Conservation (phyloP, 2,888 invertebrate species). For the Dryocosmus kuriphilus region DNA sequence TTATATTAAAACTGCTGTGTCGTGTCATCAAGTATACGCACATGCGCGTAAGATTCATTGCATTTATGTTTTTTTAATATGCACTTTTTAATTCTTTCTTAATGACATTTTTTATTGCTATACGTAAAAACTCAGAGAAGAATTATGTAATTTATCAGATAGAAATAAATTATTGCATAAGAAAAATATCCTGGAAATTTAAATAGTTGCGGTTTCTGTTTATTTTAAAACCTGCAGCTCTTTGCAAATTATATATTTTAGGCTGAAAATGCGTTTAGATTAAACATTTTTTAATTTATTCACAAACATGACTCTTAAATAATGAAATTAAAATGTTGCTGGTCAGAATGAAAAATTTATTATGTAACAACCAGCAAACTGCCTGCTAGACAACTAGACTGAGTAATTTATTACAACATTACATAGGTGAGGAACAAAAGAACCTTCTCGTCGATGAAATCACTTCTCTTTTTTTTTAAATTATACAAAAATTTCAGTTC, state of each 20-base stretch:
- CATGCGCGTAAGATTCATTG: not conserved
- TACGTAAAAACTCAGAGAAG: no score
- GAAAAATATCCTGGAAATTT: no score
- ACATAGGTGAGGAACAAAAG: constrained; percentile 5
- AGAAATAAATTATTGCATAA: no score
- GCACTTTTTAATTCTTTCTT: not conserved
- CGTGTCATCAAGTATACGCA: not conserved
- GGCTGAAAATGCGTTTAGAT: no score
- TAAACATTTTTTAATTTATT: no score
- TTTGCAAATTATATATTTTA: no score
- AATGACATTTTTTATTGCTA: not conserved
- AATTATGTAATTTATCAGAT: no score
- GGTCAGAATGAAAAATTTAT: not conserved
- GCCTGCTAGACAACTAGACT: not conserved
- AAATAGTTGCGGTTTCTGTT: no score
- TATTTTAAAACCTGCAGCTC: no score
- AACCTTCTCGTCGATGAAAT: constrained; percentile 13
- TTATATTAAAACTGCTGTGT: not conserved
- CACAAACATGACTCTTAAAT: no score
- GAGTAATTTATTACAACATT: constrained; percentile 7
- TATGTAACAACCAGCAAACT: not conserved
- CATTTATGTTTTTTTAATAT: not conserved
- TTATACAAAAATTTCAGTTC: not conserved
- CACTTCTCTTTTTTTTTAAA: not conserved
- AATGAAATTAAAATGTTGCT: not conserved